These are phyloP conservation scores for Narcine bancroftii DNA, from an alignment of 2,113 vertebrate genomes.

Conservation along the genomic window DNA sequence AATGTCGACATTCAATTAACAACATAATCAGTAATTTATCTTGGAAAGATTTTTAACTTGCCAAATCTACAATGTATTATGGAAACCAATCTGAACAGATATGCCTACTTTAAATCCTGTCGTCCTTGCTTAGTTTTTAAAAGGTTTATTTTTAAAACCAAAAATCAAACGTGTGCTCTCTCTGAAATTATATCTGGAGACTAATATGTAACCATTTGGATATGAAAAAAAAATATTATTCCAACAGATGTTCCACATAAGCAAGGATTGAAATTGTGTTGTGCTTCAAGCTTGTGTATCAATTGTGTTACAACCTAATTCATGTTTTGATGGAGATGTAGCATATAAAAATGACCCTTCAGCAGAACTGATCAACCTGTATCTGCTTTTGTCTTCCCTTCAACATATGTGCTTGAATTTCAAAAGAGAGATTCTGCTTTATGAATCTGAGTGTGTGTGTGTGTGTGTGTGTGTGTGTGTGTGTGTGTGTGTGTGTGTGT, in stretches of 20 bases:
- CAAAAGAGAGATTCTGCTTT: not conserved
- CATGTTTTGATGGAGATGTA: not conserved
- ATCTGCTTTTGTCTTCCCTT: not conserved
- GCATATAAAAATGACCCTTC: not conserved
- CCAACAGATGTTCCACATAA: not conserved
- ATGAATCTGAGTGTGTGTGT: not conserved
- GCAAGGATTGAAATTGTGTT: not conserved
- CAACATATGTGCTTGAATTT: not conserved
- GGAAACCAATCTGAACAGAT: not conserved
- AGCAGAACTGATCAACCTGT: not conserved
- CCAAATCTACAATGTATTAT: not conserved
- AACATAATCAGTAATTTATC: not conserved
- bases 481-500: too few relatives aligned
- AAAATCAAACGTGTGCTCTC: not conserved
- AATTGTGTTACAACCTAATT: not conserved
- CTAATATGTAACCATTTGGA: not conserved
- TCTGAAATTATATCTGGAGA: not conserved
- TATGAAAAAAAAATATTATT: not conserved
- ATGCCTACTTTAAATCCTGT: not conserved
- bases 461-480: too few relatives aligned
- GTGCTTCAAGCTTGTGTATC: not conserved
- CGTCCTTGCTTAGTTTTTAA: not conserved
- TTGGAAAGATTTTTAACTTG: not conserved
- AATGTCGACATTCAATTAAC: slow-evolving; percentile 7
- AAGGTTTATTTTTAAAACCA: not conserved